Evolutionary conservation across 2,888 invertebrate species (phyloP).

Genomic region (Drosophila formosana): DNA sequence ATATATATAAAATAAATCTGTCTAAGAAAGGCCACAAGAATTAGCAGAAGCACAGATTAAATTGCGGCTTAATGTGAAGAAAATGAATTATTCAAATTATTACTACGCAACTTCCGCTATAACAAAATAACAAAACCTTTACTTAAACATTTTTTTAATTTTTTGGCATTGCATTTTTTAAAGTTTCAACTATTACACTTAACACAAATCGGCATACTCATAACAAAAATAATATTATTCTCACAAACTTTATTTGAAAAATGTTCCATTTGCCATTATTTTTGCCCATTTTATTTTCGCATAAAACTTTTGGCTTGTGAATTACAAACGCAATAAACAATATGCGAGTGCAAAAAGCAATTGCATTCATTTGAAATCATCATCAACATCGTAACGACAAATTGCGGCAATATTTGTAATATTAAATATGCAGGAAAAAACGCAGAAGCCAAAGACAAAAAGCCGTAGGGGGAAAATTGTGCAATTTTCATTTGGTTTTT

Average conservation of each 20-base stretch:
- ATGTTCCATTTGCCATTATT: background rate
- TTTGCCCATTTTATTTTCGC: no score
- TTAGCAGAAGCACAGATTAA: conserved; percentile 6
- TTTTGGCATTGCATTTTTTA: no score
- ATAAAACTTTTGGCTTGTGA: background rate
- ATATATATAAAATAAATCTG: no score
- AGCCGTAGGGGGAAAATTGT: background rate
- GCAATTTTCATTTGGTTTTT: conserved; percentile 8
- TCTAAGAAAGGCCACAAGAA: background rate
- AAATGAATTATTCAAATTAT: no score
- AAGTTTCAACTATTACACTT: no score
- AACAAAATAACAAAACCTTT: no score
- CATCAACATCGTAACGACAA: background rate
- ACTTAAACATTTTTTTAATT: no score
- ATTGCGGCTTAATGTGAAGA: background rate
- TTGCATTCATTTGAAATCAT: background rate
- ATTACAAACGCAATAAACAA: background rate
- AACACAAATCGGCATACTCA: no score
- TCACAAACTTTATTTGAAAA: background rate
- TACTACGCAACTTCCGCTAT: no score
- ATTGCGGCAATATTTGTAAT: background rate
- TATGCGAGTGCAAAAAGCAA: no score
- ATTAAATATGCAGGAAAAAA: background rate
- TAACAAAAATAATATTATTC: no score
- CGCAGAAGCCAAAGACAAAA: conserved; percentile 1